Evolutionary conservation across 1,140 invertebrate genomes (phyloP).

Genomic region (Zaprionus vittiger): DNA sequence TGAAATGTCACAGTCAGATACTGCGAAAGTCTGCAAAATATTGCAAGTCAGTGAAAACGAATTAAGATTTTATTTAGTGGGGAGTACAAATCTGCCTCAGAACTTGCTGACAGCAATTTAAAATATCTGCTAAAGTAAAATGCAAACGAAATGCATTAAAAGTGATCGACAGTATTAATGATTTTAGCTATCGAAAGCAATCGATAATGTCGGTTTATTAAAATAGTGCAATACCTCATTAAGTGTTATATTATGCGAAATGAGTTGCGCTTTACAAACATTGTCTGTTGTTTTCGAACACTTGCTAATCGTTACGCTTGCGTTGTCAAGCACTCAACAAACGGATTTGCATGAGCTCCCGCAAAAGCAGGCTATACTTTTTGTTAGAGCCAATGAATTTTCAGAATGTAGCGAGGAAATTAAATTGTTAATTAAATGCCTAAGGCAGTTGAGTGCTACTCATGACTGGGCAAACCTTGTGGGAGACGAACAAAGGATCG

Average conservation of each 20-base stretch:
- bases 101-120: not conserved
- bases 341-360: conserved; percentile 34
- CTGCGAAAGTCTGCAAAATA: conserved; percentile 1
- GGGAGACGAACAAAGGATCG: conserved; percentile 21
- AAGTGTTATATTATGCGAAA: not conserved
- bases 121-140: not conserved
- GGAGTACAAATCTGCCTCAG: not conserved
- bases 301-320: conserved; percentile 17
- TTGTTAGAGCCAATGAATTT: conserved; percentile 20
- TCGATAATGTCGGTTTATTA: not conserved
- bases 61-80: not conserved
- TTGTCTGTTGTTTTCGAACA: not conserved
- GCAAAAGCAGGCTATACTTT: conserved; percentile 24
- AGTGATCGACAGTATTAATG: not conserved
- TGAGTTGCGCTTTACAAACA: not conserved
- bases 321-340: conserved; percentile 35
- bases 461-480: conserved; percentile 66
- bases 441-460: conserved; percentile 25
- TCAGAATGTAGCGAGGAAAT: conserved; percentile 50
- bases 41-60: conserved; percentile 11
- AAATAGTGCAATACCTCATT: not conserved
- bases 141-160: not conserved
- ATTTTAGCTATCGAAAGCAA: not conserved
- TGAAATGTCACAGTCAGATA: conserved; percentile 19
- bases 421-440: conserved; percentile 72